A percentile compares a stretch with the other conserved stretches of the same genome.
phyloP scores from a whole-genome alignment of 2,888 invertebrate genomes.

The Synergus itoensis region DNA sequence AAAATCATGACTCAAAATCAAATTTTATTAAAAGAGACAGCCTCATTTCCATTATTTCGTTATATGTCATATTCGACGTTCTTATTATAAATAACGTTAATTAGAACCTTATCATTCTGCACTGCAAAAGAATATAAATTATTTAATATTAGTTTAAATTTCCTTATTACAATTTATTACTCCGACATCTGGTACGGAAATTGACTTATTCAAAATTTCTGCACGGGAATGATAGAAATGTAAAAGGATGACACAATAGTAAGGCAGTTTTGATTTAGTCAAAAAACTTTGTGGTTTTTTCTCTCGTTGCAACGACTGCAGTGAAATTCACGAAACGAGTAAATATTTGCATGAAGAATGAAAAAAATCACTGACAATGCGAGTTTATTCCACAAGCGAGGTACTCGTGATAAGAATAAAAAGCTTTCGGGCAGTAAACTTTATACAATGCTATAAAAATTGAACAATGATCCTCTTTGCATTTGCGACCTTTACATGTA shows the following conservation, averaged over 20 bases:
- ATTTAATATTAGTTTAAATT: too few relatives aligned
- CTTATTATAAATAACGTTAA: too few relatives aligned
- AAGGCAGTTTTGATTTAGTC: not conserved
- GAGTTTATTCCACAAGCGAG: not conserved
- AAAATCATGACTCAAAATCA: not conserved
- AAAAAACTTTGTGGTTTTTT: slow-evolving; percentile 7
- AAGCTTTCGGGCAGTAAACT: not conserved
- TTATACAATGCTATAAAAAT: not conserved
- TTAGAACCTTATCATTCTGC: too few relatives aligned
- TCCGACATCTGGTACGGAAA: too few relatives aligned
- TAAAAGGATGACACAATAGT: not conserved
- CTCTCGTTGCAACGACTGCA: not conserved
- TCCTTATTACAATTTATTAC: too few relatives aligned
- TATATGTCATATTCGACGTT: too few relatives aligned
- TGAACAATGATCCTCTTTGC: not conserved
- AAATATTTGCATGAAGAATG: slow-evolving; percentile 27
- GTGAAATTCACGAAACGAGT: slow-evolving; percentile 3
- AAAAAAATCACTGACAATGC: not conserved
- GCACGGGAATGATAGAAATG: too few relatives aligned
- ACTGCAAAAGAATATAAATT: too few relatives aligned
- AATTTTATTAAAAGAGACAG: not conserved
- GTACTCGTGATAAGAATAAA: not conserved
- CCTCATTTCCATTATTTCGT: not conserved
- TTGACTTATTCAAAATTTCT: too few relatives aligned
- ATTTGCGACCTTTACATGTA: not conserved